Evolutionary conservation across 2,113 vertebrate genomes (phyloP), one percentile per base, ranked within the genome.

Genomic region (Bufo gargarizans): DNA sequence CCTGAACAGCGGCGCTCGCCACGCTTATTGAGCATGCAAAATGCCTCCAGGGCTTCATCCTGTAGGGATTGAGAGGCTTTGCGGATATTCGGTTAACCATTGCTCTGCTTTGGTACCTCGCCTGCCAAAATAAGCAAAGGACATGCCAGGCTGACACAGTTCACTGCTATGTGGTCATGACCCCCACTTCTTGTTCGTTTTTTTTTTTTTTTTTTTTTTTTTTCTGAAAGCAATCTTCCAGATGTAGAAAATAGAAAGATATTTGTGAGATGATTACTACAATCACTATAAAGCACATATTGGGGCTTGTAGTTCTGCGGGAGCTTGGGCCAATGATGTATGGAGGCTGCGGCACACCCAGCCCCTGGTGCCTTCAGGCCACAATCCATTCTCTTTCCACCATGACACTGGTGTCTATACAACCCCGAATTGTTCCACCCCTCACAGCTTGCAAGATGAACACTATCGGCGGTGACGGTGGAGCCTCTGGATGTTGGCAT

Each of bases 1-100:
- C 87, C 87, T 77, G 81, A 81, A 84, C 78, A 77, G 87, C 71
- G 67, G 69, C 56, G 87, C 81, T 83, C 47, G 80, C 80, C 84
- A 78, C 72, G 82, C 71, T 84, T 89, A 89, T 83, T 78, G 87
- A 89, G 87, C 72, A 84, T 84, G 82, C 81, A 84, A 89, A 78
- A 50, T 74, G 80, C 87, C 87, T 84, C 87, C 71, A 61, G 87
- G 71, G 80, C 71, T 56, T 77, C 72, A 78, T 83, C 81, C 86
- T 82, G 86, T 80, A 79, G 88, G 82, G 88, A 80, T 58, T 78
- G 72, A 69, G 74, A 84, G 71, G 72, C n/a, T 80, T 78, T 77
- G 20, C 53, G 4, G 17, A 86, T 33, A 69, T 74, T 45, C 77
- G 20, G 2, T 86, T 85, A 89, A 89, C 83, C 67, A 74, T 50